These are phyloP conservation scores for Staurois parvus DNA, from an alignment of 2,797 vertebrate species.

Conservation along the genomic window DNA sequence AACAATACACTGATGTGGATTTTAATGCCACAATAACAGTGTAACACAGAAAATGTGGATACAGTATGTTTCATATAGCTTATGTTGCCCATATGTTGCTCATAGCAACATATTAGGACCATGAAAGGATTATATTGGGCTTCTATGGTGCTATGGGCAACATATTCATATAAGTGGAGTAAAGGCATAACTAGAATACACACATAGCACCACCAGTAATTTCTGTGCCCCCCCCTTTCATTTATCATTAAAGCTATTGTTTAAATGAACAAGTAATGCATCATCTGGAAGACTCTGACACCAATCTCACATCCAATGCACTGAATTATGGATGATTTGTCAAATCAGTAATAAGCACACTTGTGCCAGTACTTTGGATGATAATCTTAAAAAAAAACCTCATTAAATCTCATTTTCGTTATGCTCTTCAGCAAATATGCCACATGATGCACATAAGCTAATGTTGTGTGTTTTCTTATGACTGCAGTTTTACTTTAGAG, in stretches of 20 bases:
- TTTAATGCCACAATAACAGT: background rate
- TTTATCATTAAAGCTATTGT: background rate
- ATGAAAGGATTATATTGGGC: no score
- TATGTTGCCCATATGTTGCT: no score
- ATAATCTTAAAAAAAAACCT: no score
- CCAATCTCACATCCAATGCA: background rate
- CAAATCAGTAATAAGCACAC: no score
- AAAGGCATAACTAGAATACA: background rate
- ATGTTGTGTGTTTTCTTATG: background rate
- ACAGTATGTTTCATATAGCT: background rate
- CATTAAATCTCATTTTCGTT: no score
- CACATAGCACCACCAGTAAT: background rate
- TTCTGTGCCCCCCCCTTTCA: background rate
- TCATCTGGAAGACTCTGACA: background rate
- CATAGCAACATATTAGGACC: no score
- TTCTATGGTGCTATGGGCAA: no score
- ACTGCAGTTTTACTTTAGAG: background rate
- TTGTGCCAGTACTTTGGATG: no score
- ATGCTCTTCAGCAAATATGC: background rate
- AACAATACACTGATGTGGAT: background rate
- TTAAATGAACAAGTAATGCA: background rate
- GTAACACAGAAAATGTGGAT: background rate
- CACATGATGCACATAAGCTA: background rate
- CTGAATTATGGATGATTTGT: no score
- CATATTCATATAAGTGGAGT: background rate